Evolutionary conservation across 2,113 vertebrate genomes (phyloP), one percentile per base, ranked within the genome.

Genomic region (Porphyrio hochstetteri): DNA sequence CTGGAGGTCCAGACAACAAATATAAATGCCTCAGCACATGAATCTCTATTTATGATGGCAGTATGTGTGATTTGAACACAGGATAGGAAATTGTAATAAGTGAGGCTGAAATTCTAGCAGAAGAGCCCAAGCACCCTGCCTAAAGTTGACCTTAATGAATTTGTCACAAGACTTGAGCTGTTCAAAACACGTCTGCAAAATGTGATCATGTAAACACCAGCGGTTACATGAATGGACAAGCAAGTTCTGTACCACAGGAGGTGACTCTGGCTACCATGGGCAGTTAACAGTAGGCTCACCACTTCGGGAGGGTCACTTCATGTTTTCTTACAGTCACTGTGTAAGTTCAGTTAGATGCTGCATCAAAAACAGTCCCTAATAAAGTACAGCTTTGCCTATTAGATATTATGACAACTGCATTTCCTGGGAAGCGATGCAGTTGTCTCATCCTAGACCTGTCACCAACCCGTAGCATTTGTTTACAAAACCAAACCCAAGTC

Each of bases 151-250:
- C 28, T 71, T 75, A 64, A 60, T 7, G 6, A 15, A 89, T 68
- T 33, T 89, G 61, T 52, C 33, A 56, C 40, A 57, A 83, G 64
- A 57, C 29, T 27, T 56, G n/a, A 81, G 81, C 69, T 78, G 52
- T 59, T 89, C 81, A 70, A 64, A 78, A 91, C 27, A 69, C 2
- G 61, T 57, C 86, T 79, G 91, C 38, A 75, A 71, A 95, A 88
- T 7, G 44, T 46, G 44, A 46, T 46, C 44, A 46, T 19, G 44
- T 46, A 46, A 46, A 44, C 42, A 44, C 42, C 42, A 44, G 42
- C 42, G 9, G 44, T 9, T 46, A 46, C 44, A 46, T 18, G 44
- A 46, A 46, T 46, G 44, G 44, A 46, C 44, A 46, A 46, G 9
- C 15, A 61, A 74, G 36, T 40, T 64, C 16, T 25, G 6, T 38